Evolutionary conservation across 37 sponge, comb jelly and placozoan genomes (phyloP).

Genomic region (Aplysina aerophoba): DNA sequence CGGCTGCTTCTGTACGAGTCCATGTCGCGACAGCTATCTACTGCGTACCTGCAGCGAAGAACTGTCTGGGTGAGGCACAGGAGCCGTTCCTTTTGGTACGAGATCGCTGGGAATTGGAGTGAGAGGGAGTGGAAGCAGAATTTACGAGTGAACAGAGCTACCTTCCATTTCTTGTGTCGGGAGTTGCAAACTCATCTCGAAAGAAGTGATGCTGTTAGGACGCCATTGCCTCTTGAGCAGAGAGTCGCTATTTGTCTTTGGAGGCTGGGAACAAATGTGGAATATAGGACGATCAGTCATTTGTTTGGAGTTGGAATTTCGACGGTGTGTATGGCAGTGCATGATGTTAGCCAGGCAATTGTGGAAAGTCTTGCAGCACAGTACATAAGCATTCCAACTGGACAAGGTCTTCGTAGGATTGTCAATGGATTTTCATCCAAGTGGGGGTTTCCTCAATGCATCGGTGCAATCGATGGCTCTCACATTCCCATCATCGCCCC

Average conservation of each 20-base stretch:
- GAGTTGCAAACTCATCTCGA: background rate
- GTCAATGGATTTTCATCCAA: constrained; percentile 17
- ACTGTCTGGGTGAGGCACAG: background rate
- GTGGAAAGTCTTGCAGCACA: background rate
- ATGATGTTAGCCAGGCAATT: background rate
- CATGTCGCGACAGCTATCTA: background rate
- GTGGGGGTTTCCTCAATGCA: constrained; percentile 18
- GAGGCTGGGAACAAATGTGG: constrained; percentile 28
- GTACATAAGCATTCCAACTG: constrained; percentile 25
- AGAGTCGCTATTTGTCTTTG: constrained; percentile 1
- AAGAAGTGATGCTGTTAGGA: background rate
- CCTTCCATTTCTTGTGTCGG: constrained; percentile 7
- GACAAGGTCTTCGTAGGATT: background rate
- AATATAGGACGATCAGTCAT: constrained; percentile 37
- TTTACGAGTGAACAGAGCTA: background rate
- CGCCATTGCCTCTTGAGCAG: background rate
- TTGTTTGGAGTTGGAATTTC: constrained; percentile 24
- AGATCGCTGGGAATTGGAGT: constrained; percentile 13
- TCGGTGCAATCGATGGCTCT: constrained; percentile 19
- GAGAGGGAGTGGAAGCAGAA: constrained; percentile 35
- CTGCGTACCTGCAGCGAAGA: background rate
- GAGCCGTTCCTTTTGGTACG: background rate
- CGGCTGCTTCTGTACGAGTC: background rate
- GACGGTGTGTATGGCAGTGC: constrained; percentile 20
- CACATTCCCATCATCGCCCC: constrained; percentile 29